phyloP scores from a whole-genome alignment of 1,140 invertebrate species.

The Macrotrachela quadricornifera region DNA sequence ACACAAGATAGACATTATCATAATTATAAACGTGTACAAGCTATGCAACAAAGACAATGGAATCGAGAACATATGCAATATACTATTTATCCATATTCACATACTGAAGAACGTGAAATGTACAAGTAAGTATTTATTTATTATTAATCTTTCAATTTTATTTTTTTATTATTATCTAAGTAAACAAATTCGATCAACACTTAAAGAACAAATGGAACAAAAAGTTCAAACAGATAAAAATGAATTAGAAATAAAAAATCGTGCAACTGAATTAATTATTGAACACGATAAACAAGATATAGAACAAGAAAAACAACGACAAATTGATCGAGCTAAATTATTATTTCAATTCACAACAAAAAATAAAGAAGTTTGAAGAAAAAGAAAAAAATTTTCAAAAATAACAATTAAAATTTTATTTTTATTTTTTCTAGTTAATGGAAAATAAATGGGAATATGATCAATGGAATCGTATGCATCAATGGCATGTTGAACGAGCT shows the following conservation, averaged over 20 bases:
- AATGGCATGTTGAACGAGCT: constrained; percentile 8
- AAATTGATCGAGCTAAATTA: background rate
- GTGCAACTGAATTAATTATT: background rate
- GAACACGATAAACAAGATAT: background rate
- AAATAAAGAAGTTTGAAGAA: background rate
- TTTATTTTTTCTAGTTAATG: constrained; percentile 1
- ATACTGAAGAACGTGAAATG: background rate
- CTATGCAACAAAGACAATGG: constrained; percentile 4
- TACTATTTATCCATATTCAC: constrained; percentile 6
- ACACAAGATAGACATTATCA: constrained; percentile 3
- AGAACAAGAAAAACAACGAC: background rate
- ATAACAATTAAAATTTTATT: background rate
- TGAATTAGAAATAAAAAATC: constrained; percentile 1
- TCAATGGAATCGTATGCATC: constrained; percentile 1
- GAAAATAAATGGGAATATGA: constrained; percentile 6
- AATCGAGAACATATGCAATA: background rate
- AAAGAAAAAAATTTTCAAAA: background rate
- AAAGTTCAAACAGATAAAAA: constrained; percentile 1
- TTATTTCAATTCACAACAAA: background rate
- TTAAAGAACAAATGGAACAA: constrained; percentile 8
- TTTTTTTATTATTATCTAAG: background rate
- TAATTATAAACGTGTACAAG: constrained; percentile 1
- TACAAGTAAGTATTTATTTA: constrained; percentile 6
- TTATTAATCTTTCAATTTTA: background rate
- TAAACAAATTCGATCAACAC: constrained; percentile 4